phyloP scores from a whole-genome alignment of 2,113 vertebrate genomes.

The Gila orcuttii region DNA sequence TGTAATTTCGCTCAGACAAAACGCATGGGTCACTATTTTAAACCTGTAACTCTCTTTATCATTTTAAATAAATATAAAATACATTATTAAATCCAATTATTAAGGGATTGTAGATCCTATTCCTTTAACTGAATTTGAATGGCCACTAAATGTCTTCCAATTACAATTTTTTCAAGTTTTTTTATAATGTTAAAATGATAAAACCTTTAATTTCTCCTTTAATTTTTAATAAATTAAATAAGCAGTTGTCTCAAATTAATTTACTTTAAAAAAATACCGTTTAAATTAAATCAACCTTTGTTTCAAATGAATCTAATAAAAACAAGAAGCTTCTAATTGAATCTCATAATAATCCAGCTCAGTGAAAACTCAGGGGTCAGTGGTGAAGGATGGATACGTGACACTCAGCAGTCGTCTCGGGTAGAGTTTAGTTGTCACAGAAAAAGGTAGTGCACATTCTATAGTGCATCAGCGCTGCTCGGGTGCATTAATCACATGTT shows the following conservation, averaged over 20 bases:
- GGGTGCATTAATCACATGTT: conserved; percentile 54
- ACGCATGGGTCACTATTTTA: too few relatives aligned
- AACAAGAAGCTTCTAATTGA: neutral
- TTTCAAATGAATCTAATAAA: neutral
- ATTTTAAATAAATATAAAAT: neutral
- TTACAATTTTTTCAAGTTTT: neutral
- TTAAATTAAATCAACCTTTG: neutral
- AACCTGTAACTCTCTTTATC: neutral
- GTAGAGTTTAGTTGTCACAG: conserved; percentile 71
- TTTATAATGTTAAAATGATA: neutral
- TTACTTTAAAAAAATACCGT: neutral
- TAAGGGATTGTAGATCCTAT: neutral
- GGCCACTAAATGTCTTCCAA: neutral
- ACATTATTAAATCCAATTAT: neutral
- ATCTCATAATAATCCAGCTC: conserved; percentile 54
- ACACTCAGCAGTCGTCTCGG: conserved; percentile 72
- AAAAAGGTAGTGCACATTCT: conserved; percentile 65
- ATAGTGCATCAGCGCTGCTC: conserved; percentile 65
- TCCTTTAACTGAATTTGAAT: neutral
- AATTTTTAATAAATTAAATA: neutral
- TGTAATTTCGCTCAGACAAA: neutral
- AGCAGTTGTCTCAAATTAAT: neutral
- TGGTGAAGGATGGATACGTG: conserved; percentile 69
- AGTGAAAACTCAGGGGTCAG: conserved; percentile 72
- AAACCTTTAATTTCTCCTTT: neutral